Percentiles rank a stretch among this genome's conserved stretches.
Conservation (phyloP, 2,113 vertebrate genomes). For the Actinemys pallida region DNA sequence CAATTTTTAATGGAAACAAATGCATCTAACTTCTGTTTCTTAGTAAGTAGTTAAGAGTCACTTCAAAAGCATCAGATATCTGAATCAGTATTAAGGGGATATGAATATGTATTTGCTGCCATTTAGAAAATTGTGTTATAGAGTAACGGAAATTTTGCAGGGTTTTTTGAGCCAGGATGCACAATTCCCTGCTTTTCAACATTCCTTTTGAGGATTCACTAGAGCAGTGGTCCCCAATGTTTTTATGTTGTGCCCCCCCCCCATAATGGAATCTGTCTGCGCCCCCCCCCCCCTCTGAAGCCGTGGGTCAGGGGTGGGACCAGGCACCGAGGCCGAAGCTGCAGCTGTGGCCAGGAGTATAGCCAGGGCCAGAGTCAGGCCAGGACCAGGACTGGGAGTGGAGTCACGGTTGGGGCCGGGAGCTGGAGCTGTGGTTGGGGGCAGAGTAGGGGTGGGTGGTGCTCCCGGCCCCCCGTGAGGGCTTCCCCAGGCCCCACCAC, state of each 20-base stretch:
- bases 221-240: too few species aligned
- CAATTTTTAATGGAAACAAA: background rate
- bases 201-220: background rate
- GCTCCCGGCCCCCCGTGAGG: background rate
- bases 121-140: background rate
- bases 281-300: too few species aligned
- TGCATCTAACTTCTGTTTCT: background rate
- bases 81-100: background rate
- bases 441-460: too few species aligned
- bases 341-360: too few species aligned
- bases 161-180: background rate
- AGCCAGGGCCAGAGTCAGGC: too few species aligned
- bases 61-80: background rate
- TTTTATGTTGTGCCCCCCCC: too few species aligned
- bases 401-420: too few species aligned
- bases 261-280: too few species aligned
- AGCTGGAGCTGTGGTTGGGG: too few species aligned
- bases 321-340: too few species aligned
- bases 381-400: too few species aligned
- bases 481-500: background rate
- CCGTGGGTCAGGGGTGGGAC: too few species aligned
- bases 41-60: background rate
- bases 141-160: background rate
- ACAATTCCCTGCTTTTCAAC: background rate
- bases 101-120: background rate